Conservation (phyloP, 1,140 invertebrate species). For the Drosophila tristis region DNA sequence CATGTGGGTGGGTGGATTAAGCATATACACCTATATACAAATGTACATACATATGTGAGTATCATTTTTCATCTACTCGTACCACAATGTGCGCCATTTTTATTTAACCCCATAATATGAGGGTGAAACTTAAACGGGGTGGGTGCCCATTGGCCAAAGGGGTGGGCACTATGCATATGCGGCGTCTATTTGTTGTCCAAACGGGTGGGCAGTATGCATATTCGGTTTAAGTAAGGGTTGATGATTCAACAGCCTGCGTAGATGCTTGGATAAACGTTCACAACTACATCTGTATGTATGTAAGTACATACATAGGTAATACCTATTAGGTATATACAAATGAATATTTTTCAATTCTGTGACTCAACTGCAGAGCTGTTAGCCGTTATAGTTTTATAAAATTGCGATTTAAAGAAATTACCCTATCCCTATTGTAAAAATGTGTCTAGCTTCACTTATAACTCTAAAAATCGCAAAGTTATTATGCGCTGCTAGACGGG, state of each 20-base stretch:
- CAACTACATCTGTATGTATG: background rate
- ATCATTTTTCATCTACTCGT: slow-evolving; percentile 22
- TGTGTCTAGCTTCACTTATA: no score
- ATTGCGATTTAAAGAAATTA: no score
- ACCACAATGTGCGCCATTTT: slow-evolving; percentile 70
- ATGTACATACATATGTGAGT: background rate
- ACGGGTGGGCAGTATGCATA: slow-evolving; percentile 73
- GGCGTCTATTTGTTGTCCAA: slow-evolving; percentile 55
- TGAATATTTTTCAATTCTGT: no score
- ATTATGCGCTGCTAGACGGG: no score
- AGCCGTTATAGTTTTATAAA: no score
- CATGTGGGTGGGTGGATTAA: slow-evolving; percentile 10
- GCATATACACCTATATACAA: slow-evolving; percentile 19
- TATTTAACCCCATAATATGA: slow-evolving; percentile 59
- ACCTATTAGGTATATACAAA: slow-evolving; percentile 14
- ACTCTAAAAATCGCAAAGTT: no score
- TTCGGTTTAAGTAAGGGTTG: slow-evolving; percentile 56
- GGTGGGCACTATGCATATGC: slow-evolving; percentile 71
- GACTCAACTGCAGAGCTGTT: no score
- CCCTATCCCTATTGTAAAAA: no score
- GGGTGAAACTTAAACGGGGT: slow-evolving; percentile 60
- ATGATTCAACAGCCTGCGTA: slow-evolving; percentile 12
- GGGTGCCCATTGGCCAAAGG: slow-evolving; percentile 59
- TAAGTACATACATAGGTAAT: background rate
- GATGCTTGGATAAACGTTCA: slow-evolving; percentile 11